Percentiles rank a stretch among this genome's conserved stretches.
Conservation (phyloP, 2,888 invertebrate species). For the Rhagonycha fulva region DNA sequence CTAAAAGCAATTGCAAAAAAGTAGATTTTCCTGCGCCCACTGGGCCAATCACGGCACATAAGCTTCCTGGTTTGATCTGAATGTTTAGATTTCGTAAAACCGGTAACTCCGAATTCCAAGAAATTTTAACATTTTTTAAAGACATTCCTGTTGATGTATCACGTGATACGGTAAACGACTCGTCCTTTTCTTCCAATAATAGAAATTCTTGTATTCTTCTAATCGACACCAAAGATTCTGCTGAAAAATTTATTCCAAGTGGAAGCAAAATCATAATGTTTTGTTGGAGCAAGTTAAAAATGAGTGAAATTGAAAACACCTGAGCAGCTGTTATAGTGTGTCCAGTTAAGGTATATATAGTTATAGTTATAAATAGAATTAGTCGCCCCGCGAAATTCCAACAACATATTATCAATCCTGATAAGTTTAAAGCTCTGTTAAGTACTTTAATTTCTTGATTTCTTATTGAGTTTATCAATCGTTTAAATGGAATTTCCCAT, state of each 20-base stretch:
- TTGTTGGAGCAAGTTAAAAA: not conserved
- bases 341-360: not conserved
- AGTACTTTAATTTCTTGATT: not conserved
- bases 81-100: slow-evolving; percentile 51
- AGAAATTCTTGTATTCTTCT: slow-evolving; percentile 62
- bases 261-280: not conserved
- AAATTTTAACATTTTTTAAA: slow-evolving; percentile 41
- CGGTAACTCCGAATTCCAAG: slow-evolving; percentile 39
- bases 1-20: slow-evolving; percentile 59
- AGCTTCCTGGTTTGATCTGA: slow-evolving; percentile 56
- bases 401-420: not conserved
- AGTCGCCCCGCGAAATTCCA: not conserved
- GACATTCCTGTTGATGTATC: slow-evolving; percentile 32
- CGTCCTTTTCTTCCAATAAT: slow-evolving; percentile 60
- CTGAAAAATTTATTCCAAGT: slow-evolving; percentile 36
- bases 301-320: not conserved
- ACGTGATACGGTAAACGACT: slow-evolving; percentile 32
- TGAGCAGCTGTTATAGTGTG: not conserved
- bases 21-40: slow-evolving; percentile 83
- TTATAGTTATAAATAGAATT: not conserved
- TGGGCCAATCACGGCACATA: slow-evolving; percentile 83
- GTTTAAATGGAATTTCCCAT: not conserved
- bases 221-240: slow-evolving; percentile 62
- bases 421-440: not conserved
- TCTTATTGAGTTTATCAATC: not conserved